Conservation (phyloP, 2,888 invertebrate genomes). For the Mamestra brassicae region DNA sequence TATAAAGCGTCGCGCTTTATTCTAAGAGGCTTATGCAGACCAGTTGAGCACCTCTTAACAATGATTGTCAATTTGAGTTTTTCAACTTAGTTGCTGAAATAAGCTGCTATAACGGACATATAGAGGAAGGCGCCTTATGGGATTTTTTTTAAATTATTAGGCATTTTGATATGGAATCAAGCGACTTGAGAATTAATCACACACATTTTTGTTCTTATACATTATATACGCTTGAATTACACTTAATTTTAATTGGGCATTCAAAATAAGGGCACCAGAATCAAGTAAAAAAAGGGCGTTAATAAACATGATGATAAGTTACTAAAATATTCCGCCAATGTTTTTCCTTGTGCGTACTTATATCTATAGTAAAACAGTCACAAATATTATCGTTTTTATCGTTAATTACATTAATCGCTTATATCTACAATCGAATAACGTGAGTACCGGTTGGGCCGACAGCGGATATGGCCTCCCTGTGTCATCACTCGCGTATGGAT, state of each 20-base stretch:
- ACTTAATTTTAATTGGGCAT: not conserved
- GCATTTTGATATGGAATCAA: no score
- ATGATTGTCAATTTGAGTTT: not conserved
- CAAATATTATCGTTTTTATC: constrained; percentile 30
- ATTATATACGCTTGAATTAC: not conserved
- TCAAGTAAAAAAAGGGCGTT: not conserved
- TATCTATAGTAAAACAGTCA: constrained; percentile 21
- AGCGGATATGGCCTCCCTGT: constrained; percentile 12
- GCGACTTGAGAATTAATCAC: no score
- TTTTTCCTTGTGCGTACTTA: not conserved
- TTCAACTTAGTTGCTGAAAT: not conserved
- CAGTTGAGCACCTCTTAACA: no score
- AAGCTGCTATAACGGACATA: not conserved
- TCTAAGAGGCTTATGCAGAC: no score
- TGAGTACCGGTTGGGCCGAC: constrained; percentile 9
- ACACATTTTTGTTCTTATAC: no score
- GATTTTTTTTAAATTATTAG: no score
- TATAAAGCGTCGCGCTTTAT: no score
- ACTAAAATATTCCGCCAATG: not conserved
- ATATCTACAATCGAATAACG: constrained; percentile 37
- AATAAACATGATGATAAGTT: not conserved
- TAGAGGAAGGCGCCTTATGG: no score
- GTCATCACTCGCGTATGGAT: constrained; percentile 10
- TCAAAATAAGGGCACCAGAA: not conserved
- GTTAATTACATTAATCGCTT: constrained; percentile 41